Conservation (phyloP, 1,140 invertebrate species). For the Drosophila tani region DNA sequence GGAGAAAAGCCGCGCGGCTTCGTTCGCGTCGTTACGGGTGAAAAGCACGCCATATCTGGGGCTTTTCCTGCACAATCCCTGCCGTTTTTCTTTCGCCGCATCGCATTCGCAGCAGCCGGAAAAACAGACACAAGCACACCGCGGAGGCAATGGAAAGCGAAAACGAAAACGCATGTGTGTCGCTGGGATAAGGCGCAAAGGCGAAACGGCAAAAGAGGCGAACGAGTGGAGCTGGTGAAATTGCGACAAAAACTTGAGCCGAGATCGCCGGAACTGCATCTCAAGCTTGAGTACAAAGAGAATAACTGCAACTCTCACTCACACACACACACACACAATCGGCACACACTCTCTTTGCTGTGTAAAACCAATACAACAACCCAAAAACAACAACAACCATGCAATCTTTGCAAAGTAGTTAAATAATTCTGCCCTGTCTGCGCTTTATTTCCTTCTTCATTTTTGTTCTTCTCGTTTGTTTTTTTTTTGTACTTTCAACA, state of each 20-base stretch:
- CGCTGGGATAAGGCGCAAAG: constrained; percentile 69
- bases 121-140: constrained; percentile 35
- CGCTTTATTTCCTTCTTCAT: constrained; percentile 82
- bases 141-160: constrained; percentile 59
- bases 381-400: constrained; percentile 61
- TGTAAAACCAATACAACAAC: constrained; percentile 39
- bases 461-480: constrained; percentile 67
- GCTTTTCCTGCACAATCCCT: constrained; percentile 18
- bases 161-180: constrained; percentile 76
- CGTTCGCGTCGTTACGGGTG: constrained; percentile 32
- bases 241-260: constrained; percentile 33
- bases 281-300: constrained; percentile 42
- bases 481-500: constrained; percentile 66
- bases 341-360: constrained; percentile 9
- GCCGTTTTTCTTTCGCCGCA: constrained; percentile 24
- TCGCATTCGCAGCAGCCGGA: constrained; percentile 15
- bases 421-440: constrained; percentile 83
- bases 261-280: constrained; percentile 25
- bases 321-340: constrained; percentile 21
- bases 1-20: constrained; percentile 26
- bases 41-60: constrained; percentile 18
- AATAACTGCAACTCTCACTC: constrained; percentile 15
- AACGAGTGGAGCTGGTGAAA: constrained; percentile 38
- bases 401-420: constrained; percentile 81
- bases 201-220: constrained; percentile 29